Percentiles rank a stretch among this genome's conserved stretches.
Evolutionary conservation across 2,113 vertebrate species (phyloP).

Genomic region (Coturnix japonica): DNA sequence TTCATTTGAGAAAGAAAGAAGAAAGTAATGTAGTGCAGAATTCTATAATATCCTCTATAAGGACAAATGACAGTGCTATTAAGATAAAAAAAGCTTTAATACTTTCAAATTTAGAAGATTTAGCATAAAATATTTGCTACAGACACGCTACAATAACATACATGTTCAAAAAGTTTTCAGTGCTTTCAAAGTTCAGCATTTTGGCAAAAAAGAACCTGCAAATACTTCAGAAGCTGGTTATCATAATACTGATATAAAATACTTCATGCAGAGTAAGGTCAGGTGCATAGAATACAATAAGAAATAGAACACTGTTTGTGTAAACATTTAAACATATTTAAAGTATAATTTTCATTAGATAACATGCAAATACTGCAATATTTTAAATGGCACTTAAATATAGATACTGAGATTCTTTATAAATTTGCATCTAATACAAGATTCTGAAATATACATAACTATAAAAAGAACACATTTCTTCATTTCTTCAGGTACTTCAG

Average conservation of each 20-base stretch:
- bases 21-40: accelerated
- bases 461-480: conserved; percentile 83
- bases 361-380: conserved; percentile 87
- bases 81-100: conserved; percentile 82
- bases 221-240: conserved; percentile 80
- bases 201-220: conserved; percentile 78
- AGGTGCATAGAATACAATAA: conserved; percentile 77
- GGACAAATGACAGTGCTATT: conserved; percentile 71
- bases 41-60: neutral
- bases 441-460: conserved; percentile 78
- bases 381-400: conserved; percentile 83
- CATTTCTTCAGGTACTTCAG: conserved; percentile 69
- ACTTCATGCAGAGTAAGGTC: conserved; percentile 82
- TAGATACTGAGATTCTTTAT: conserved; percentile 74
- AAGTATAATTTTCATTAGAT: conserved; percentile 85
- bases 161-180: conserved; percentile 70
- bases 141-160: conserved; percentile 65
- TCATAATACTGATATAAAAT: conserved; percentile 89
- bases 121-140: conserved; percentile 71
- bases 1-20: neutral
- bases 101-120: conserved; percentile 72
- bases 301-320: conserved; percentile 77
- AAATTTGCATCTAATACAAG: conserved; percentile 70
- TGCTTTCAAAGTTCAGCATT: conserved; percentile 76
- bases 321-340: conserved; percentile 76